Percentiles rank a stretch among this genome's conserved stretches.
Conservation (phyloP, 2,888 invertebrate species). For the Helobdella robusta region DNA sequence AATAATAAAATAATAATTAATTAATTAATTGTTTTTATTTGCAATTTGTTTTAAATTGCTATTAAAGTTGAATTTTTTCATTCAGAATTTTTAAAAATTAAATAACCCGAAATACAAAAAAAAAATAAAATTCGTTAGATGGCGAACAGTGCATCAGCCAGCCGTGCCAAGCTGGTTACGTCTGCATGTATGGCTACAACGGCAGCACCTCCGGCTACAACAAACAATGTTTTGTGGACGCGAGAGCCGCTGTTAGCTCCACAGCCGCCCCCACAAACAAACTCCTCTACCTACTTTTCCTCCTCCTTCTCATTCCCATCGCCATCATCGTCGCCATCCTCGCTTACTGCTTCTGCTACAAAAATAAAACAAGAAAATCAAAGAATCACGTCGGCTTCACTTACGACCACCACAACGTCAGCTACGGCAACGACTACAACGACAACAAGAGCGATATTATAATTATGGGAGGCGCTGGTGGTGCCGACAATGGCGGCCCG, state of each 20-base stretch:
- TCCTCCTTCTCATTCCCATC: conserved; percentile 11
- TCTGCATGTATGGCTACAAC: too few species aligned
- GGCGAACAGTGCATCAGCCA: too few species aligned
- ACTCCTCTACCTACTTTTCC: neutral
- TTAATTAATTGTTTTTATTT: too few species aligned
- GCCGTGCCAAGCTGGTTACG: neutral
- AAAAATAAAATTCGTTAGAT: too few species aligned
- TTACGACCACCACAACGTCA: neutral
- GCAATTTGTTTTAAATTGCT: too few species aligned
- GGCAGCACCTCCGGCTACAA: too few species aligned
- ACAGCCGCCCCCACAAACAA: neutral
- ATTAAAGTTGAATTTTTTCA: too few species aligned
- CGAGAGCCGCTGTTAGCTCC: neutral
- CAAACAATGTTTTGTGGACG: too few species aligned
- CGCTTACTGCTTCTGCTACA: conserved; percentile 1
- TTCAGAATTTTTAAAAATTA: too few species aligned
- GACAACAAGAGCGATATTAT: conserved; percentile 4
- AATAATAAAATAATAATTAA: too few species aligned
- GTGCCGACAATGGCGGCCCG: too few species aligned
- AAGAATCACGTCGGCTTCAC: neutral
- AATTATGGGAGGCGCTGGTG: conserved; percentile 9
- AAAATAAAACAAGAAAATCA: neutral
- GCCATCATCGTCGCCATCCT: neutral
- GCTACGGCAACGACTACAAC: neutral
- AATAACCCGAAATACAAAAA: too few species aligned